Percentiles rank a stretch among this genome's conserved stretches.
phyloP scores from a whole-genome alignment of 1,140 invertebrate species.

The Calliphora vicina region DNA sequence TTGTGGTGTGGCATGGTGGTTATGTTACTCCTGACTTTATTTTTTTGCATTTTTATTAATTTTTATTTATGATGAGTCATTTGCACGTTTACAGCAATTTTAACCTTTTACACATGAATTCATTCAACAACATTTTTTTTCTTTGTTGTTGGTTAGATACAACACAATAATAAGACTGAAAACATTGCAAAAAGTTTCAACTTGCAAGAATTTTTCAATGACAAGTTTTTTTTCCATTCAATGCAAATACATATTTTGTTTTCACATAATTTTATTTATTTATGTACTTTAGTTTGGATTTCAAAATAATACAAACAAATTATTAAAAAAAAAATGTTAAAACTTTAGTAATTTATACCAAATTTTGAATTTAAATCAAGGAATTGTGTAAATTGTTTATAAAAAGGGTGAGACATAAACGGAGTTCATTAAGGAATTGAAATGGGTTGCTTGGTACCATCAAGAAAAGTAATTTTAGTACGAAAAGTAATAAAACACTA shows the following conservation, averaged over 20 bases:
- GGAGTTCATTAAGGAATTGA: too few relatives aligned
- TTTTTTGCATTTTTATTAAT: constrained; percentile 57
- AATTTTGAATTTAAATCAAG: too few relatives aligned
- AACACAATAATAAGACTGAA: background rate
- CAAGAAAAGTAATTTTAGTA: too few relatives aligned
- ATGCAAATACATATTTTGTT: background rate
- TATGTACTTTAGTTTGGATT: too few relatives aligned
- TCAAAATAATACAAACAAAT: too few relatives aligned
- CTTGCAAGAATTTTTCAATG: background rate
- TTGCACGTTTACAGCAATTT: constrained; percentile 62
- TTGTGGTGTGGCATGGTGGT: background rate
- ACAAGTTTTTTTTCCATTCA: background rate
- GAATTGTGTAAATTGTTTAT: too few relatives aligned
- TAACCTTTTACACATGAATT: constrained; percentile 63
- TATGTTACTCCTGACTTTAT: background rate
- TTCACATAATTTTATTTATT: background rate
- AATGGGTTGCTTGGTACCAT: too few relatives aligned
- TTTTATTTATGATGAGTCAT: constrained; percentile 64
- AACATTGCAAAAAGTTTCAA: background rate
- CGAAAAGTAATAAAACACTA: too few relatives aligned
- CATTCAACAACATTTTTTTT: constrained; percentile 47
- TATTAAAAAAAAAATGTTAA: too few relatives aligned
- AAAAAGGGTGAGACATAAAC: too few relatives aligned
- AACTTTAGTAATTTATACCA: too few relatives aligned
- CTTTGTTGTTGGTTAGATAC: background rate